Evolutionary conservation across 2,888 invertebrate genomes (phyloP), one percentile per base, ranked within the genome.

Genomic region (Lepidocyrtoides sp.): DNA sequence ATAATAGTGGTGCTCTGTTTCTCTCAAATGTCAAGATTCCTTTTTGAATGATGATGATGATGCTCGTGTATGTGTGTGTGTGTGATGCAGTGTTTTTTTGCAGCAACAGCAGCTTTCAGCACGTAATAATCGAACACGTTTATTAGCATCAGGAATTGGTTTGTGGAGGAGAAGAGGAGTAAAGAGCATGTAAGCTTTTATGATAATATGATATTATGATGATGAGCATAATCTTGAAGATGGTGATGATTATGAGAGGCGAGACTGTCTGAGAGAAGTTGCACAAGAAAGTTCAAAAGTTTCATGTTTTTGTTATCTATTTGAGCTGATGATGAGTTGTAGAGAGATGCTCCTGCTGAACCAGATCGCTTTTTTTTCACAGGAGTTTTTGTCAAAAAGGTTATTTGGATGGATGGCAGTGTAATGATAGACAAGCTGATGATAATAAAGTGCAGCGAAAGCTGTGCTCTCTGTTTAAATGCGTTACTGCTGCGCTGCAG

Each of bases 311-410:
- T 66, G 66, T 66, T 36, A 36, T 66, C 66, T 66, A 48, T 54
- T 60, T 60, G 17, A 36, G 57, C 0, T 29, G 32, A 36, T 66
- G 66, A 36, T 66, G 32, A 66, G 63, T 17, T 63, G 17, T 26
- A 36, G 36, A 36, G 36, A 36, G 36, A 36, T 60, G n/a, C 41
- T 72, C 20, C 72, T 72, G 72, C 72, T 72, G 72, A 72, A 72
- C 72, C 72, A 72, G 72, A 72, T 72, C 72, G 29, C 17, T 66
- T 66, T 44, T 60, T 60, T 72, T 72, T 44, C 72, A 72, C 72
- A 69, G 66, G 72, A 72, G 72, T 44, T 72, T 60, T 29, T 41
- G 44, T 72, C 72, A 44, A 44, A 72, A 69, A 36, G 36, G 36
- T 36, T 41, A 44, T 72, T 7, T 44, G 41, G 41, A 72, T 36